Percentiles rank a stretch among this genome's conserved stretches.
Evolutionary conservation across 2,113 vertebrate genomes (phyloP).

Genomic region (Oreochromis niloticus): DNA sequence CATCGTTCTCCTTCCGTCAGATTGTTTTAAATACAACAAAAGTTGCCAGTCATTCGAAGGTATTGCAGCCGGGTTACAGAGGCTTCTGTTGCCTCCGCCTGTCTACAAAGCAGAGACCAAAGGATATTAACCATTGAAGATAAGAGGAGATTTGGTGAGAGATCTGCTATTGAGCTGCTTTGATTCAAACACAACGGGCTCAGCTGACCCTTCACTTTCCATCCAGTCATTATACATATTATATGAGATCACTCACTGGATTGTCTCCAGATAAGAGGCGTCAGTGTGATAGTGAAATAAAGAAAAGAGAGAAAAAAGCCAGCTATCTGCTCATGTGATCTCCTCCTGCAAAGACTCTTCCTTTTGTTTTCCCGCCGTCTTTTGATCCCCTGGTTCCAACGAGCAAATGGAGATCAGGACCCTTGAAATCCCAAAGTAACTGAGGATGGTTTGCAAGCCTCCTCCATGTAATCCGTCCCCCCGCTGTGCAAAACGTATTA

Average conservation of each 20-base stretch:
- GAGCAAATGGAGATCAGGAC: conserved; percentile 60
- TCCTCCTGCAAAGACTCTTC: background rate
- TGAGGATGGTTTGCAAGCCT: conserved; percentile 10
- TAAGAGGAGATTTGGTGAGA: background rate
- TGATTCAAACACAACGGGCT: background rate
- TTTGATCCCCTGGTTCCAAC: conserved; percentile 36
- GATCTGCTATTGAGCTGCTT: background rate
- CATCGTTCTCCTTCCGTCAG: background rate
- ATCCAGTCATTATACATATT: background rate
- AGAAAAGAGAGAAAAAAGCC: background rate
- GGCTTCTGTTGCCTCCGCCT: background rate
- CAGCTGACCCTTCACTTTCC: background rate
- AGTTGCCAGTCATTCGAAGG: background rate
- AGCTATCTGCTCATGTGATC: conserved; percentile 7
- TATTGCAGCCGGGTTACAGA: background rate
- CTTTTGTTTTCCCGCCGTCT: conserved; percentile 4
- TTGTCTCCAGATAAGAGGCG: background rate
- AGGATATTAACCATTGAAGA: background rate
- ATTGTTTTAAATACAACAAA: background rate
- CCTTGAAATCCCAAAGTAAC: conserved; percentile 30
- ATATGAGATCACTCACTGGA: background rate
- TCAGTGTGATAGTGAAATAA: background rate
- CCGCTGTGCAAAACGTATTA: conserved; percentile 12
- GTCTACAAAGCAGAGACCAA: background rate
- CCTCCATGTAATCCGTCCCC: conserved; percentile 7